A percentile compares a stretch with the other conserved stretches of the same genome.
These are phyloP conservation scores for Polyommatus icarus DNA, from an alignment of 2,888 invertebrate genomes.

Conservation along the genomic window DNA sequence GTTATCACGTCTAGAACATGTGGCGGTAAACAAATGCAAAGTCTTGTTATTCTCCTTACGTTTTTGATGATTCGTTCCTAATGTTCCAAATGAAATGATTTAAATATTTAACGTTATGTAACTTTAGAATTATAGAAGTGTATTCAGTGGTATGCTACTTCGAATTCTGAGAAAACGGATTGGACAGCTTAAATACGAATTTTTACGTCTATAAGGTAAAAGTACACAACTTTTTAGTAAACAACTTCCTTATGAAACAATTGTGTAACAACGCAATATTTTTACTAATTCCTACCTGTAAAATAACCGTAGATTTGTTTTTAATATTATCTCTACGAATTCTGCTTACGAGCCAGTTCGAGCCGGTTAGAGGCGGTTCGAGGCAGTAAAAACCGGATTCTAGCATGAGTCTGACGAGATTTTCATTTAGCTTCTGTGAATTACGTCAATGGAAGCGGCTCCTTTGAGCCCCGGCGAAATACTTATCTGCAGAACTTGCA, in stretches of 20 bases:
- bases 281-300: neutral
- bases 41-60: neutral
- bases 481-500: constrained; percentile 31
- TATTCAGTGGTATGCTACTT: too few relatives aligned
- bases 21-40: neutral
- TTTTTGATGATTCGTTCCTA: neutral
- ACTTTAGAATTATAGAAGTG: too few relatives aligned
- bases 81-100: neutral
- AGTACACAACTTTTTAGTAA: too few relatives aligned
- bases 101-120: neutral
- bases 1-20: constrained; percentile 1
- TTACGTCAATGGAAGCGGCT: constrained; percentile 47
- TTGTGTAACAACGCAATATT: too few relatives aligned
- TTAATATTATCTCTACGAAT: constrained; percentile 20
- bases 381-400: constrained; percentile 42
- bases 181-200: too few relatives aligned
- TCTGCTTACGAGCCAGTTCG: constrained; percentile 32
- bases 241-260: too few relatives aligned
- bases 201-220: too few relatives aligned
- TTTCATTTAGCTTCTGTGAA: constrained; percentile 56
- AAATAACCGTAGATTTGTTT: neutral
- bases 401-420: constrained; percentile 53
- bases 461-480: constrained; percentile 30
- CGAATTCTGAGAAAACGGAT: too few relatives aligned
- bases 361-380: neutral